Percentiles rank a stretch among this genome's conserved stretches.
phyloP scores from a whole-genome alignment of 2,888 invertebrate genomes.

The Apotomis betuletana region DNA sequence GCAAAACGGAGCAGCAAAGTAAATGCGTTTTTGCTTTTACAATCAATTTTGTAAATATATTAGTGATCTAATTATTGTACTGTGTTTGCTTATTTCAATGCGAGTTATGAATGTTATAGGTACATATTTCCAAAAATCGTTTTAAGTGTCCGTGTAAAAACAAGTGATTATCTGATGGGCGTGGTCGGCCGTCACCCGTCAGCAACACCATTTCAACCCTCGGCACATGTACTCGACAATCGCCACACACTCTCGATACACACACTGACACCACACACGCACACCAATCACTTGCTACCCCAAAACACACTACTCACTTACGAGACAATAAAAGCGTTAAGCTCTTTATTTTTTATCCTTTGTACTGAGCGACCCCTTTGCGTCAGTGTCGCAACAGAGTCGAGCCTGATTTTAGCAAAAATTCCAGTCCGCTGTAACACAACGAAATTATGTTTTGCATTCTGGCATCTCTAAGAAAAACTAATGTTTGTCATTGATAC shows the following conservation, averaged over 20 bases:
- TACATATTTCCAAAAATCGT: conserved; percentile 6
- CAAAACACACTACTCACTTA: conserved; percentile 47
- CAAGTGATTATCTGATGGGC: conserved; percentile 73
- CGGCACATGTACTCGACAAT: conserved; percentile 43
- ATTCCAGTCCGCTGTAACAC: not conserved
- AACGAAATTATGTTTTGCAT: not conserved
- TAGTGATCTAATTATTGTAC: too few species aligned
- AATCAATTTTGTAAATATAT: too few species aligned
- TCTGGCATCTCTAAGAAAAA: not conserved
- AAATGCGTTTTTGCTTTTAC: too few species aligned
- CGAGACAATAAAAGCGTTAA: conserved; percentile 73
- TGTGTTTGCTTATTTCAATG: too few species aligned
- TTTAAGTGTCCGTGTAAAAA: conserved; percentile 59
- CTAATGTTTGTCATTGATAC: conserved; percentile 13
- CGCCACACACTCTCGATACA: conserved; percentile 45
- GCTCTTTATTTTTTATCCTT: conserved; percentile 78
- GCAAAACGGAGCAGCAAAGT: too few species aligned
- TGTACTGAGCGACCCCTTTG: conserved; percentile 60
- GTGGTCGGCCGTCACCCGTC: conserved; percentile 69
- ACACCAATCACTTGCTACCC: conserved; percentile 51
- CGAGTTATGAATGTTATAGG: too few species aligned
- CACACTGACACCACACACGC: conserved; percentile 39
- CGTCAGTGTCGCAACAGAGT: not conserved
- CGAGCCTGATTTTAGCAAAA: conserved; percentile 4
- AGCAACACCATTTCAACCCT: conserved; percentile 67